phyloP scores from a whole-genome alignment of 2,797 vertebrate genomes.

The Sciaenops ocellatus region DNA sequence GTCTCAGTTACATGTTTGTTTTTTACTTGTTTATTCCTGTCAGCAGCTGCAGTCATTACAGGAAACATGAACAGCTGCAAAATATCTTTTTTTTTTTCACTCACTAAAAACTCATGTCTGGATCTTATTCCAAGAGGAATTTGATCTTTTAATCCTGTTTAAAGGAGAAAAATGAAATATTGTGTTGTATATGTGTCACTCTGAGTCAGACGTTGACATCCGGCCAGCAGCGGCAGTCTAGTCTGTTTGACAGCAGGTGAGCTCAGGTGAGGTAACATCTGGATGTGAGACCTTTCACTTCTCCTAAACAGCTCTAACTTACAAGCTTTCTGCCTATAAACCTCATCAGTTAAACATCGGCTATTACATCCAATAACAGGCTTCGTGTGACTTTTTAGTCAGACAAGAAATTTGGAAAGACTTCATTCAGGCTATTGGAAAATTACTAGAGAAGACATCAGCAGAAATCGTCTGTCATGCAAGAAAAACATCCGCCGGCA shows the following conservation, averaged over 20 bases:
- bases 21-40: no score
- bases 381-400: neutral
- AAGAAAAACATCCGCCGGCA: conserved; percentile 43
- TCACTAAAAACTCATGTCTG: neutral
- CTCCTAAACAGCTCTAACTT: neutral
- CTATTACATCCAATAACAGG: neutral
- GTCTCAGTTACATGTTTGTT: no score
- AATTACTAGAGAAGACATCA: conserved; percentile 52
- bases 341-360: neutral
- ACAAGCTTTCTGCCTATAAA: neutral
- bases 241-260: conserved; percentile 7
- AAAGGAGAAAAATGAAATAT: neutral
- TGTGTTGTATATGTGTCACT: neutral
- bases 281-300: neutral
- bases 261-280: conserved; percentile 7
- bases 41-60: no score
- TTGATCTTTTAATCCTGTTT: neutral
- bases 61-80: no score
- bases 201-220: conserved; percentile 11
- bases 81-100: no score
- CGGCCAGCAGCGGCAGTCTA: neutral
- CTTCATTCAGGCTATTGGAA: conserved; percentile 43
- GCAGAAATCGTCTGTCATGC: conserved; percentile 41
- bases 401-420: conserved; percentile 22
- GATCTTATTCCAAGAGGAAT: neutral